These are phyloP conservation scores for Neuroscelio doddi DNA, from an alignment of 2,888 invertebrate species.

Conservation along the genomic window DNA sequence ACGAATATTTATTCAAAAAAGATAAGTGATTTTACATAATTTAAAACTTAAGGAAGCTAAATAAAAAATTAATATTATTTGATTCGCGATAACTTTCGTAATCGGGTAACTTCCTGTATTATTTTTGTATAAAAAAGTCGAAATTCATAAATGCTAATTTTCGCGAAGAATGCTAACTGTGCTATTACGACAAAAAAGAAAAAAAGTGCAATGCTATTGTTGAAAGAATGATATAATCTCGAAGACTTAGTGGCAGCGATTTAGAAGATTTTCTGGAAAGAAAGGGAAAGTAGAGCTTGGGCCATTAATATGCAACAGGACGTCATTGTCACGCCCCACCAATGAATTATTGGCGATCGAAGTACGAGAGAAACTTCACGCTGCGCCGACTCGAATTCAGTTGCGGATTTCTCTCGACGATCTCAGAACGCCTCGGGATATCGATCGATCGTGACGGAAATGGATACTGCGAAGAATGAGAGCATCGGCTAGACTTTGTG, in stretches of 20 bases:
- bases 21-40: no score
- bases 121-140: no score
- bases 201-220: slow-evolving; percentile 9
- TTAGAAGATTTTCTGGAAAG: slow-evolving; percentile 34
- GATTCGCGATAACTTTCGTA: no score
- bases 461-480: slow-evolving; percentile 34
- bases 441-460: slow-evolving; percentile 39
- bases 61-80: no score
- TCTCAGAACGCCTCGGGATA: slow-evolving; percentile 37
- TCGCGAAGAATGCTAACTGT: no score
- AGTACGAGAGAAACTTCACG: slow-evolving; percentile 42
- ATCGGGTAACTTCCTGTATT: no score
- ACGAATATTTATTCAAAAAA: no score
- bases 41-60: no score
- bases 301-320: slow-evolving; percentile 42
- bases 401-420: slow-evolving; percentile 35
- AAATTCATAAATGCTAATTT: no score
- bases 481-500: slow-evolving; percentile 39
- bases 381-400: slow-evolving; percentile 32
- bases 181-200: no score
- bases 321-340: slow-evolving; percentile 43
- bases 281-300: slow-evolving; percentile 39
- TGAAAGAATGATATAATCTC: slow-evolving; percentile 28
- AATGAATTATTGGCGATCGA: slow-evolving; percentile 39
- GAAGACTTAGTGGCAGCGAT: slow-evolving; percentile 9